These are phyloP conservation scores for Tauraco erythrolophus DNA, from an alignment of 2,113 vertebrate species.

Conservation along the genomic window DNA sequence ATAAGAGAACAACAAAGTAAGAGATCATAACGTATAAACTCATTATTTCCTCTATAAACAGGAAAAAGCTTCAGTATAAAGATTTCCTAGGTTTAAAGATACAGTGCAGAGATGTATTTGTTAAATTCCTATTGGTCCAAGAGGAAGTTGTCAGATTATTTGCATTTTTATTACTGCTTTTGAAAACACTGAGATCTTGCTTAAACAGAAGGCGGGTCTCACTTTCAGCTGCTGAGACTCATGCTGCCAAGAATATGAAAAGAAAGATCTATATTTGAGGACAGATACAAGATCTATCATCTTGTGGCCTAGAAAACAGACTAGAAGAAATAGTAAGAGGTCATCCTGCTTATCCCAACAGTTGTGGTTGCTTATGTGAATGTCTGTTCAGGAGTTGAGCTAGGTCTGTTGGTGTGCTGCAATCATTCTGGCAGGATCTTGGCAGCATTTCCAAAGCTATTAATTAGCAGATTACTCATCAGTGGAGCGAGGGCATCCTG, in stretches of 20 bases:
- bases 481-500: background rate
- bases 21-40: background rate
- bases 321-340: background rate
- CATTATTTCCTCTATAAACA: background rate
- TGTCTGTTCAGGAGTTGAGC: background rate
- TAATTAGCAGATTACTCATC: conserved; percentile 57
- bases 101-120: background rate
- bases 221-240: background rate
- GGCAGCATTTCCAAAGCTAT: conserved; percentile 37
- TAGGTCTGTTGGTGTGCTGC: background rate
- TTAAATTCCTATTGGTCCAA: background rate
- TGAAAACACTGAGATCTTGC: background rate
- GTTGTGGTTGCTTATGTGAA: background rate
- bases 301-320: background rate
- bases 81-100: background rate
- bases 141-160: background rate
- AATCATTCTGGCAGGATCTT: background rate
- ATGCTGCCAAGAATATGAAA: background rate
- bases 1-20: background rate
- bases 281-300: background rate
- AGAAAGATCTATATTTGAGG: background rate
- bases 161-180: background rate
- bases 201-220: background rate
- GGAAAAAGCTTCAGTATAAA: background rate
- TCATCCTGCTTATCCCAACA: background rate